Evolutionary conservation across 1,140 invertebrate species (phyloP).

Genomic region (Drosophila rufa): DNA sequence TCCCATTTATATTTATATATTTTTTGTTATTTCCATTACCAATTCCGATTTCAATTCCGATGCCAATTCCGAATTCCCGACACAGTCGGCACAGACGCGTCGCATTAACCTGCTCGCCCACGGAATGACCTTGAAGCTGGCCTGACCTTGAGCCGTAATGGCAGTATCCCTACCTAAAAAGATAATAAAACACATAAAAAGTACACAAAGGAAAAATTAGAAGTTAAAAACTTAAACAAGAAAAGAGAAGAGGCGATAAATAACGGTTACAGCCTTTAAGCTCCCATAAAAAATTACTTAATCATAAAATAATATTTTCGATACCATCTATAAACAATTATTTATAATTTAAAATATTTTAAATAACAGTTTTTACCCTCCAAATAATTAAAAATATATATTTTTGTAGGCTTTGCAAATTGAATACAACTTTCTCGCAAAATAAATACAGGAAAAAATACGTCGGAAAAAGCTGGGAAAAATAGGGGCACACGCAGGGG

Average conservation of each 20-base stretch:
- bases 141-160: constrained; percentile 24
- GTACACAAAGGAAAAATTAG: not conserved
- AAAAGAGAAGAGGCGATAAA: not conserved
- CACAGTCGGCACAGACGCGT: constrained; percentile 26
- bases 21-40: not conserved
- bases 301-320: too few species aligned
- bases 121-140: constrained; percentile 26
- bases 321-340: too few species aligned
- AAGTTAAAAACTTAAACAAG: not conserved
- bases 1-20: not conserved
- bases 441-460: not conserved
- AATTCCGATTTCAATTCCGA: constrained; percentile 16
- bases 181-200: constrained; percentile 4
- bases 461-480: not conserved
- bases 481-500: not conserved
- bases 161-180: not conserved
- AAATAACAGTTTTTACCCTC: not conserved
- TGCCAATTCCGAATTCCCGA: constrained; percentile 31
- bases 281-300: too few species aligned
- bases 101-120: constrained; percentile 31
- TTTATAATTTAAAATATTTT: not conserved
- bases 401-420: not conserved
- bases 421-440: too few species aligned
- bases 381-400: not conserved
- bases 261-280: not conserved